Conservation (phyloP, 2,888 invertebrate species). For the Ypsolopha sequella region DNA sequence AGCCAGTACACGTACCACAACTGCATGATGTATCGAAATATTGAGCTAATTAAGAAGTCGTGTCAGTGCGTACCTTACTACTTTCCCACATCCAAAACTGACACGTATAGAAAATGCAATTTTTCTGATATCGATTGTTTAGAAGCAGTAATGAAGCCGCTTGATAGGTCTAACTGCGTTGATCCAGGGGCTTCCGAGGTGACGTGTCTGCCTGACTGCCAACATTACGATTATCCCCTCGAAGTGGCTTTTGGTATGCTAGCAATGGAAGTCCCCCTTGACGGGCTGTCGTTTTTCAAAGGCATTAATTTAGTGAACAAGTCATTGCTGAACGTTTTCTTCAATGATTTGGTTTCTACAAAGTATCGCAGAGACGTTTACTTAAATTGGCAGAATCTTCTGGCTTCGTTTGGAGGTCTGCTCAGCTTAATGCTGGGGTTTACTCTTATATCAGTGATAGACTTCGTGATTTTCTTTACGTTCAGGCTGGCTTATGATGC, state of each 20-base stretch:
- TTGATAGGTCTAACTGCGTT: neutral
- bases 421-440: constrained; percentile 78
- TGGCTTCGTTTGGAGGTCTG: constrained; percentile 79
- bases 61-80: constrained; percentile 75
- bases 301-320: constrained; percentile 55
- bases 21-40: constrained; percentile 73
- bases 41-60: constrained; percentile 38
- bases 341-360: constrained; percentile 75
- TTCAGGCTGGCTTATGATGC: constrained; percentile 59
- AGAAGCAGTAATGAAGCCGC: constrained; percentile 11
- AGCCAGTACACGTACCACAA: constrained; percentile 74
- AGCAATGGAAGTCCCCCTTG: constrained; percentile 45
- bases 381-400: constrained; percentile 77
- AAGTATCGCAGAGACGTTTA: constrained; percentile 75
- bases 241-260: constrained; percentile 74
- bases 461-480: constrained; percentile 73
- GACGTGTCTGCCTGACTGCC: constrained; percentile 74
- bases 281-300: constrained; percentile 52
- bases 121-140: constrained; percentile 64
- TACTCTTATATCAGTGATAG: constrained; percentile 76
- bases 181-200: constrained; percentile 5
- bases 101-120: constrained; percentile 34
- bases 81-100: constrained; percentile 37
- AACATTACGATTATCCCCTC: constrained; percentile 70
- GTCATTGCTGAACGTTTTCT: constrained; percentile 74